Conservation (phyloP, 2,113 vertebrate species). For the Podarcis muralis region DNA sequence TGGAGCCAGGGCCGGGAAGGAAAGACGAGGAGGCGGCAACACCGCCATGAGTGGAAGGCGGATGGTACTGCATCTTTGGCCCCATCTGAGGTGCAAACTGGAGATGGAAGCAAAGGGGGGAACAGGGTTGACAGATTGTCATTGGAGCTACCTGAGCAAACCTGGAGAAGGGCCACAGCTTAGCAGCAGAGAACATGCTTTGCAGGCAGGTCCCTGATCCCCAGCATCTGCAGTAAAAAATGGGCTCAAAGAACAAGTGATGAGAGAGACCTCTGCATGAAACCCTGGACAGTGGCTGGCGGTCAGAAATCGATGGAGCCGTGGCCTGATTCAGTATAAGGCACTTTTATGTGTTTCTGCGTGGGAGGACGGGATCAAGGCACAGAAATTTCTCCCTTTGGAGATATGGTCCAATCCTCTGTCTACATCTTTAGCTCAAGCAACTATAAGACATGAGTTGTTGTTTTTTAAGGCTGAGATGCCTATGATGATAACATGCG, state of each 20-base stretch:
- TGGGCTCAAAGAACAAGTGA: not conserved
- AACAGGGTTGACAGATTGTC: not conserved
- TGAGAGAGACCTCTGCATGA: not conserved
- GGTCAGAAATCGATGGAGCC: not conserved
- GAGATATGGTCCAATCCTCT: not conserved
- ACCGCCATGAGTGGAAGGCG: conserved; percentile 69
- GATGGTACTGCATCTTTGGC: conserved; percentile 86
- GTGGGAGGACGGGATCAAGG: not conserved
- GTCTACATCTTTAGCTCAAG: not conserved
- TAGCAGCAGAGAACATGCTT: not conserved
- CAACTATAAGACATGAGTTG: not conserved
- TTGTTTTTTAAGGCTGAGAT: too few species aligned
- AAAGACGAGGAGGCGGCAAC: conserved; percentile 80
- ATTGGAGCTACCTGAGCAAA: not conserved
- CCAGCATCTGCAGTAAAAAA: not conserved
- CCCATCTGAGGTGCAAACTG: conserved; percentile 70
- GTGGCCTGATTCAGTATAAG: not conserved
- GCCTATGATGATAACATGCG: not conserved
- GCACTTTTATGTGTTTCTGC: not conserved
- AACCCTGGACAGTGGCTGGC: not conserved
- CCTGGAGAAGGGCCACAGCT: not conserved
- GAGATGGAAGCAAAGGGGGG: conserved; percentile 28
- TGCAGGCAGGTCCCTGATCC: not conserved
- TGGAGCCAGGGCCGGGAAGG: conserved; percentile 76
- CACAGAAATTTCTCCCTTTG: not conserved